A percentile compares a stretch with the other conserved stretches of the same genome.
These are phyloP conservation scores for Tenthredo livida DNA, from an alignment of 2,888 invertebrate genomes.

Conservation along the genomic window DNA sequence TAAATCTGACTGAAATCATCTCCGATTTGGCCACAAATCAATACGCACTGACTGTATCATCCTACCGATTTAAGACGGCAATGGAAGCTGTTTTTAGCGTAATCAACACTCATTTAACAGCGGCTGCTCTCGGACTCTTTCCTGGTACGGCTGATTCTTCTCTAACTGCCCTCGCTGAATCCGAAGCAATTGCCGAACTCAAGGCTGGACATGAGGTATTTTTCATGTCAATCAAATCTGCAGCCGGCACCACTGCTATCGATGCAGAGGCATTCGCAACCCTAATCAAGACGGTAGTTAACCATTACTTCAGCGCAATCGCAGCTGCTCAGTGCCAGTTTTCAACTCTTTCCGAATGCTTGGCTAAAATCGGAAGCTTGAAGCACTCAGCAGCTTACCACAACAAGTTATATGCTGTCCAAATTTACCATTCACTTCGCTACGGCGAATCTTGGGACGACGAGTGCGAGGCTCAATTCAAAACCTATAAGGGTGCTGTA, in stretches of 20 bases:
- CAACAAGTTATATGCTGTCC: too few species aligned
- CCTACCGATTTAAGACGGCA: neutral
- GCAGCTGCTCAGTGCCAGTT: neutral
- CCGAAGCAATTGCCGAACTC: neutral
- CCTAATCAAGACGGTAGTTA: neutral
- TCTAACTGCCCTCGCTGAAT: neutral
- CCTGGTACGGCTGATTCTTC: neutral
- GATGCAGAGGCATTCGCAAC: neutral
- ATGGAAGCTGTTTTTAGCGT: neutral
- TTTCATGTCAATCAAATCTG: neutral
- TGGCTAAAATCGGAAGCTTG: neutral
- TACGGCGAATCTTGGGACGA: neutral
- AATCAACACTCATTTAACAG: neutral
- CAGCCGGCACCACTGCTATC: neutral
- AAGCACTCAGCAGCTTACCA: neutral
- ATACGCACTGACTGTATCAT: neutral
- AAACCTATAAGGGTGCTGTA: neutral
- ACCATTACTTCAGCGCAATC: neutral
- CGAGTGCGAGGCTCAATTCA: neutral
- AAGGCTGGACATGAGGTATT: neutral
- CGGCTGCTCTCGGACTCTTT: neutral
- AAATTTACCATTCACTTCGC: neutral
- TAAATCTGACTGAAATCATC: neutral
- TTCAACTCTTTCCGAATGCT: neutral
- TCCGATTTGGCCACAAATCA: neutral